Evolutionary conservation across 2,797 vertebrate genomes (phyloP).

Genomic region (Gymnothorax reevesii): DNA sequence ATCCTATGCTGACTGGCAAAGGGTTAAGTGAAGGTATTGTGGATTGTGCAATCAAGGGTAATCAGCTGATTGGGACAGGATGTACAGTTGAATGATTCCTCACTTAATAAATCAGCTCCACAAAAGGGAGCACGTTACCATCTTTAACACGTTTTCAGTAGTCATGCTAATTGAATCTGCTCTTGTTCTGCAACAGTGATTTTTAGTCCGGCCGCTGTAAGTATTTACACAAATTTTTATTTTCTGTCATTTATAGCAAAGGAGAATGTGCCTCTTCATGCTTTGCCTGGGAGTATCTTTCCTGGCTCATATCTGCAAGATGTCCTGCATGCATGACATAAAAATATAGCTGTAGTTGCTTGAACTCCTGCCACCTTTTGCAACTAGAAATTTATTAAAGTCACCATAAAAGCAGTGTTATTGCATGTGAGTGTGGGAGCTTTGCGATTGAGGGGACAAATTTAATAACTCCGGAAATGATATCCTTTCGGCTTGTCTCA

Average conservation of each 20-base stretch:
- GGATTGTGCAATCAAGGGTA: slow-evolving; percentile 55
- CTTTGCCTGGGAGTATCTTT: slow-evolving; percentile 21
- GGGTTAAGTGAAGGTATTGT: slow-evolving; percentile 52
- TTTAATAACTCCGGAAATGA: slow-evolving; percentile 25
- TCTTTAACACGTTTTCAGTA: slow-evolving; percentile 54
- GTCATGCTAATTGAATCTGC: slow-evolving; percentile 13
- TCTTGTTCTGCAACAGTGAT: neutral
- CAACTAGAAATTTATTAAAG: slow-evolving; percentile 39
- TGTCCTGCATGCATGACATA: slow-evolving; percentile 26
- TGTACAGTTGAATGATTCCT: slow-evolving; percentile 56
- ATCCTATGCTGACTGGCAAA: too few species aligned
- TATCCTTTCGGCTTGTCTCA: slow-evolving; percentile 19
- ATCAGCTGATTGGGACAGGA: slow-evolving; percentile 41
- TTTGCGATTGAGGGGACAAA: slow-evolving; percentile 24
- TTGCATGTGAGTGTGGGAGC: slow-evolving; percentile 31
- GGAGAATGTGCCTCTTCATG: neutral
- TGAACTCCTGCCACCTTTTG: slow-evolving; percentile 29
- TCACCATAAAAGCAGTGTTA: slow-evolving; percentile 18
- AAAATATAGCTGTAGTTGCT: slow-evolving; percentile 28
- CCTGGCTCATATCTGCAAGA: slow-evolving; percentile 23
- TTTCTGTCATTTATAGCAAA: slow-evolving; percentile 27
- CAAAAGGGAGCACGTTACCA: slow-evolving; percentile 55
- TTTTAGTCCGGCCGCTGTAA: neutral
- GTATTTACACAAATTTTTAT: slow-evolving; percentile 15
- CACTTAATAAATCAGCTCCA: slow-evolving; percentile 59